Evolutionary conservation across 2,797 vertebrate species (phyloP).

Genomic region (Danio aesculapii): DNA sequence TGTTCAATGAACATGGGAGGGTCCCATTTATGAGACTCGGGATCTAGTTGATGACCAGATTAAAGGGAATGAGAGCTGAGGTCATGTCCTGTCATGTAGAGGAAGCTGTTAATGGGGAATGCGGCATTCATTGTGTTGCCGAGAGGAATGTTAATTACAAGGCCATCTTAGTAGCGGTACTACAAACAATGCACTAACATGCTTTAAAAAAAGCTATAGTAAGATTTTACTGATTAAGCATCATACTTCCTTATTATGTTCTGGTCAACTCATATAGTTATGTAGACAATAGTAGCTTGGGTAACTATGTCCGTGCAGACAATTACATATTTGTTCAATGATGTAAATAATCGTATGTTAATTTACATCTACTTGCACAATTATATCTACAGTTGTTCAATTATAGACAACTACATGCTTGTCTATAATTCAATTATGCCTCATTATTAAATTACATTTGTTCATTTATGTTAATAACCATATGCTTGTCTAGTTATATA

Average conservation of each 20-base stretch:
- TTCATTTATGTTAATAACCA: no score
- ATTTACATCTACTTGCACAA: no score
- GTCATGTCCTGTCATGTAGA: conserved; percentile 18
- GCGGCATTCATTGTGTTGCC: conserved; percentile 17
- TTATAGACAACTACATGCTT: no score
- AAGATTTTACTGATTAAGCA: background rate
- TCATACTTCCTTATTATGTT: background rate
- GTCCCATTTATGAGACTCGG: background rate
- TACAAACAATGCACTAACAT: conserved; percentile 5
- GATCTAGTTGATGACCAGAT: background rate
- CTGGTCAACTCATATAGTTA: background rate
- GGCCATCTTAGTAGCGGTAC: background rate
- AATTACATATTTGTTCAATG: no score
- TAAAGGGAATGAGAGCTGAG: conserved; percentile 1
- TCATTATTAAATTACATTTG: no score
- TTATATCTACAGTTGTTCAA: no score
- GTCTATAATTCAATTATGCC: no score
- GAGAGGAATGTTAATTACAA: conserved; percentile 29
- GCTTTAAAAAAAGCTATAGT: background rate
- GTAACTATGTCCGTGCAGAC: no score
- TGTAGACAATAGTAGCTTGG: no score
- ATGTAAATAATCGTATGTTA: no score
- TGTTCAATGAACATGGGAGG: background rate
- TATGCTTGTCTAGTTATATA: no score
- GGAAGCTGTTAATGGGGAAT: conserved; percentile 31